Percentiles rank a stretch among this genome's conserved stretches.
These are phyloP conservation scores for Neelides sp. DNA, from an alignment of 1,140 invertebrate species.

Conservation along the genomic window DNA sequence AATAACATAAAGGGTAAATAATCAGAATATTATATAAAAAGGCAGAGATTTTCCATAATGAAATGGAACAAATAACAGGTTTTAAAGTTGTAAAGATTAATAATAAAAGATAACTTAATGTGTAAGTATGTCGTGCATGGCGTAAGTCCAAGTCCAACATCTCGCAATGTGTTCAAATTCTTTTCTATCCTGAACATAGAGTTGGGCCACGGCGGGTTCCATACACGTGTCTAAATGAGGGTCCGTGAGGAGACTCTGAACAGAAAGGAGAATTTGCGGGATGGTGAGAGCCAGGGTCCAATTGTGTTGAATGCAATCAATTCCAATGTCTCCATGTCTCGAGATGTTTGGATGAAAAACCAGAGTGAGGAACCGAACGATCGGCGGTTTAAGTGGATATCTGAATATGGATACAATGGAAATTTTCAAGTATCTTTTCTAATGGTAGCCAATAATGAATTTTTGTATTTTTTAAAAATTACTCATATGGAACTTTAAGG, in stretches of 20 bases:
- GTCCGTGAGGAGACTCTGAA: slow-evolving; percentile 84
- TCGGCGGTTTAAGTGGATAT: slow-evolving; percentile 82
- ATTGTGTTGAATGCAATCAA: slow-evolving; percentile 89
- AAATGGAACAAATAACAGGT: no score
- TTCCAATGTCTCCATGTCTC: slow-evolving; percentile 87
- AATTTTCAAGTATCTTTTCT: slow-evolving; percentile 11
- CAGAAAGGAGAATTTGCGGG: slow-evolving; percentile 74
- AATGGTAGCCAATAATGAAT: not conserved
- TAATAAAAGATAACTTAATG: no score
- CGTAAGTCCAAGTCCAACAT: slow-evolving; percentile 83
- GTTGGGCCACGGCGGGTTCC: slow-evolving; percentile 70
- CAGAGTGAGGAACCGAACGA: slow-evolving; percentile 75
- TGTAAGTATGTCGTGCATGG: slow-evolving; percentile 71
- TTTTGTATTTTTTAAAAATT: slow-evolving; percentile 13
- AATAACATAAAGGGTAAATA: no score
- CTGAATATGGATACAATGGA: slow-evolving; percentile 44
- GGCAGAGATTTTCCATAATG: no score
- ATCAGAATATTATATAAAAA: no score
- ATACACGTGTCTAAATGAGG: slow-evolving; percentile 59
- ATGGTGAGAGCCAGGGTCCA: slow-evolving; percentile 88
- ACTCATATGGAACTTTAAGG: slow-evolving; percentile 67
- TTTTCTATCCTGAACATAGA: slow-evolving; percentile 61
- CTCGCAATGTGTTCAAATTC: slow-evolving; percentile 70
- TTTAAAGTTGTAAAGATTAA: no score
- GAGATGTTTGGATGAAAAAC: slow-evolving; percentile 92